Evolutionary conservation across 2,797 vertebrate genomes (phyloP), one percentile per base, ranked within the genome.

Genomic region (Sphaeramia orbicularis): DNA sequence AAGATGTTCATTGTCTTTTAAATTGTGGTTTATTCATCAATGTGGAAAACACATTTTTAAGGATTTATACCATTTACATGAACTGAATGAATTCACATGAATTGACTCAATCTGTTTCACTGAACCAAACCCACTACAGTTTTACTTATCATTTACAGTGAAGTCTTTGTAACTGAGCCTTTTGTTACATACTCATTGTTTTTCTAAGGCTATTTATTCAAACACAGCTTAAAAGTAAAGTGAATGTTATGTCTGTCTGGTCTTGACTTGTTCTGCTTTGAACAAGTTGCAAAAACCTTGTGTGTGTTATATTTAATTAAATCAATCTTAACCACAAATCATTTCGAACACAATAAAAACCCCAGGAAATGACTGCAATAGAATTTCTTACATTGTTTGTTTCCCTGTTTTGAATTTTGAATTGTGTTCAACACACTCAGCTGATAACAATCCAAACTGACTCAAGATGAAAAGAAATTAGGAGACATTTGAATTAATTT

Each of bases 111-210:
- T 27, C 24, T 27, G 24, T 27, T 27, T 27, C 24, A 27, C 24
- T 27, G 24, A 27, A 27, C 24, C 24, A 19, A 70, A 30, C 35
- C 9, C 12, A 9, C 30, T 44, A 36, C 38, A 75, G 16, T 52
- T 7, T 18, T 52, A 42, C 7, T 38, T 49, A 10, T 55, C 4
- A 38, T 44, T 10, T 44, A 36, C 7, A 43, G 1, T 74, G 18
- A 57, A 66, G 42, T 49, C 44, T 15, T 48, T 36, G n/a, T 40
- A 44, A 21, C 35, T 4, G 12, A 40, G n/a, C 4, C 2, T 10
- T 71, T 16, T 76, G 30, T 76, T 56, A 64, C 62, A 74, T 41
- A 49, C 27, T 19, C 57, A 62, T 70, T 76, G 44, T 74, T 64
- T 53, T 36, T 70, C 13, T 47, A 18, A 70, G 63, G 9, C 43